A percentile compares a stretch with the other conserved stretches of the same genome.
Evolutionary conservation across 2,113 vertebrate species (phyloP).

Genomic region (Dermatemys mawii): DNA sequence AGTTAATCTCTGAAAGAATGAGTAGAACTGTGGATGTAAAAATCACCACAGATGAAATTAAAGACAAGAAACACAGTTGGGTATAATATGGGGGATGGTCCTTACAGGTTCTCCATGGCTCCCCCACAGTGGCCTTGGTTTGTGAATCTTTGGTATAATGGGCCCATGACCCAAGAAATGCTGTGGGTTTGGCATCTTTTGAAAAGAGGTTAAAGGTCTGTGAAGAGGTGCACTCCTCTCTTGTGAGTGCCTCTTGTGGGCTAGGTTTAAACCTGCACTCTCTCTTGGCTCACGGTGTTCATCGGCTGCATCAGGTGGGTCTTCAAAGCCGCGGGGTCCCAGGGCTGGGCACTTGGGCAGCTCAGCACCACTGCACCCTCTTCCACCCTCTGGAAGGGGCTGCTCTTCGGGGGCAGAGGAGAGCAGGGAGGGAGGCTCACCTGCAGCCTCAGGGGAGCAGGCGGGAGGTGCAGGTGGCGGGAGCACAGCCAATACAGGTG

Average conservation of each 20-base stretch:
- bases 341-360: too few species aligned
- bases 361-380: too few species aligned
- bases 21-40: accelerated
- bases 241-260: background rate
- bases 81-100: accelerated
- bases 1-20: accelerated
- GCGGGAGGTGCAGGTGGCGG: too few species aligned
- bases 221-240: background rate
- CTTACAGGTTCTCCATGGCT: background rate
- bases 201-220: background rate
- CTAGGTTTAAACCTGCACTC: background rate
- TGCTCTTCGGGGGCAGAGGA: too few species aligned
- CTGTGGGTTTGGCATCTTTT: background rate
- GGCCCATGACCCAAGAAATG: accelerated
- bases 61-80: background rate
- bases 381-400: too few species aligned
- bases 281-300: background rate
- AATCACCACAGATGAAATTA: accelerated
- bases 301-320: background rate
- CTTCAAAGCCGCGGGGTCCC: too few species aligned
- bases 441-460: too few species aligned
- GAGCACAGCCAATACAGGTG: too few species aligned
- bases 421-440: too few species aligned
- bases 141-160: accelerated
- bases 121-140: accelerated